Evolutionary conservation across 2,113 vertebrate species (phyloP).

Genomic region (Syrrhaptes paradoxus): DNA sequence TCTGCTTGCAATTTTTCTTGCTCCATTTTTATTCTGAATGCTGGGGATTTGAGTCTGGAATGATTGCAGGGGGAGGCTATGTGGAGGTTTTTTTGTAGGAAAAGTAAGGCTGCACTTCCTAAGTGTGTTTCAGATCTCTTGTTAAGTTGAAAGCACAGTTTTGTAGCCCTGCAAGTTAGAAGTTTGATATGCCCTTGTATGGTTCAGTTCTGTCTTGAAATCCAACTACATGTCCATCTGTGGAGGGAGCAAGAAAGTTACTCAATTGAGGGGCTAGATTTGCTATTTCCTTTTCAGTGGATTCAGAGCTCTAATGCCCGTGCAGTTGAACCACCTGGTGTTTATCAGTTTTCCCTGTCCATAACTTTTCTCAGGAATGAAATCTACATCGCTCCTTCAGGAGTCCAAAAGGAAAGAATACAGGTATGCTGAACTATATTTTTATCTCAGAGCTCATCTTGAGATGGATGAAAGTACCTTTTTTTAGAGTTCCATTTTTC

Average conservation of each 20-base stretch:
- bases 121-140: not conserved
- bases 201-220: not conserved
- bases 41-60: not conserved
- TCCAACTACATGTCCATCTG: not conserved
- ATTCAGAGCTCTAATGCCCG: accelerated
- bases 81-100: not conserved
- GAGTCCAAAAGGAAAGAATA: slow-evolving; percentile 96
- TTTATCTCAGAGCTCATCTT: not conserved
- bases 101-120: not conserved
- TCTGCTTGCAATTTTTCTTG: not conserved
- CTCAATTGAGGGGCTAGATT: not conserved
- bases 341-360: not conserved
- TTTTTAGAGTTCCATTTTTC: not conserved
- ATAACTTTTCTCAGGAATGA: slow-evolving; percentile 78
- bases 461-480: not conserved
- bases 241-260: not conserved
- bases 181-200: not conserved
- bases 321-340: not conserved
- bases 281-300: not conserved
- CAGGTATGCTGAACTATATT: slow-evolving; percentile 77
- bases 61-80: not conserved
- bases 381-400: slow-evolving; percentile 95
- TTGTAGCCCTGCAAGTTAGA: not conserved
- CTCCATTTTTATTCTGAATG: not conserved
- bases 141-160: not conserved